Percentiles rank a stretch among this genome's conserved stretches.
Evolutionary conservation across 2,113 vertebrate genomes (phyloP).

Genomic region (Casuarius casuarius): DNA sequence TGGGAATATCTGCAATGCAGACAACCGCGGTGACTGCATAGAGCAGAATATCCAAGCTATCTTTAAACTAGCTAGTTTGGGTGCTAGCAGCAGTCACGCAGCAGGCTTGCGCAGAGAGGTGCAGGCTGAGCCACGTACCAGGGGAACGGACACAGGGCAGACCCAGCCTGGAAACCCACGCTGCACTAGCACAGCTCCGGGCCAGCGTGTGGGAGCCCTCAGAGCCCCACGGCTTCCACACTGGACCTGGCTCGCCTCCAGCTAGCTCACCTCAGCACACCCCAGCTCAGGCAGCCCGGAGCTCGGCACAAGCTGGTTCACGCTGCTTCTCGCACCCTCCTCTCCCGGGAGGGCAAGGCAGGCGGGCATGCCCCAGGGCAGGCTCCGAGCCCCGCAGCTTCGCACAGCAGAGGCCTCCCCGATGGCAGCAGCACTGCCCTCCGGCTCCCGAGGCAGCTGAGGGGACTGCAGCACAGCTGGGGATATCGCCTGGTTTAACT

Average conservation of each 20-base stretch:
- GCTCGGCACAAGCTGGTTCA: rapidly evolving
- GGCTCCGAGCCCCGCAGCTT: background rate
- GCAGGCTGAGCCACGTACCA: rapidly evolving
- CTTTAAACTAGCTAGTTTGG: background rate
- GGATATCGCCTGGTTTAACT: background rate
- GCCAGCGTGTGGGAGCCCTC: background rate
- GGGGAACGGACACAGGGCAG: background rate
- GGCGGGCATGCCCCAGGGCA: rapidly evolving
- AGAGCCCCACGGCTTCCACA: background rate
- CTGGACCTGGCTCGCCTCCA: background rate
- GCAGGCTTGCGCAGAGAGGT: background rate
- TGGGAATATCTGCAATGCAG: slow-evolving; percentile 57
- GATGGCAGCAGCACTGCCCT: background rate
- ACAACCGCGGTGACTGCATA: background rate
- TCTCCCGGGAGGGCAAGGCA: background rate
- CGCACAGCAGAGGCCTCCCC: background rate
- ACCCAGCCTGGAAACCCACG: background rate
- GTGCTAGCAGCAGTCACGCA: background rate
- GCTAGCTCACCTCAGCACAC: background rate
- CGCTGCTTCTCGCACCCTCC: background rate
- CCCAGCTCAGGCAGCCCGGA: rapidly evolving
- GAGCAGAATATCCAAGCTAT: background rate
- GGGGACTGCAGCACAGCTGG: background rate
- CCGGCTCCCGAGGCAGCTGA: background rate
- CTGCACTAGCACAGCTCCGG: background rate